phyloP scores from a whole-genome alignment of 2,113 vertebrate genomes.

The Rhineura floridana region DNA sequence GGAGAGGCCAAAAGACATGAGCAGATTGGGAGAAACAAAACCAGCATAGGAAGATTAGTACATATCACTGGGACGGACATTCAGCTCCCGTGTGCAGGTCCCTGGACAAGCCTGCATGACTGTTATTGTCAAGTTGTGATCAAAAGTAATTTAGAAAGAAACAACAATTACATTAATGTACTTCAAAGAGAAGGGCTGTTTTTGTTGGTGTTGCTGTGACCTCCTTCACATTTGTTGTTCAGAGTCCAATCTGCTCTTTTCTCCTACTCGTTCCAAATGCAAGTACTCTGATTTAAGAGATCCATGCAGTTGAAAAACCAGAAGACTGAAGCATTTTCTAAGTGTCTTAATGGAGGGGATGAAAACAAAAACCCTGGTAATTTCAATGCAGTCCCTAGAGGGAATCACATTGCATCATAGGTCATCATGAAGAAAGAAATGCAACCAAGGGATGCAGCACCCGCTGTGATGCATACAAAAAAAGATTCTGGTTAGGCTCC shows the following conservation, averaged over 20 bases:
- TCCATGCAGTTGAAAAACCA: neutral
- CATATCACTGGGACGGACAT: neutral
- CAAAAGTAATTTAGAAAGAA: slow-evolving; percentile 16
- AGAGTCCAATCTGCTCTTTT: neutral
- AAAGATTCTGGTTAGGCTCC: neutral
- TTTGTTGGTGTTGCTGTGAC: neutral
- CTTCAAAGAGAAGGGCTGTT: neutral
- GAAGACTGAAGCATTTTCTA: slow-evolving; percentile 12
- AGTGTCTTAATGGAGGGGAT: slow-evolving; percentile 21
- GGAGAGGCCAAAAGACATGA: neutral
- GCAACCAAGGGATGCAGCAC: neutral
- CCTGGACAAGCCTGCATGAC: no score
- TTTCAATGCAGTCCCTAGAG: slow-evolving; percentile 25
- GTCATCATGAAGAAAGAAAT: slow-evolving; percentile 8
- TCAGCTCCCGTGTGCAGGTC: no score
- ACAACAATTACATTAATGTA: neutral
- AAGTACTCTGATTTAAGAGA: neutral
- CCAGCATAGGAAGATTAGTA: neutral
- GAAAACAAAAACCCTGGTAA: neutral
- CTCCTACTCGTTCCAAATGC: neutral
- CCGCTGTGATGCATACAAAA: neutral
- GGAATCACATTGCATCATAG: slow-evolving; percentile 29
- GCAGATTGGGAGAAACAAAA: neutral
- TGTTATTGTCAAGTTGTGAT: neutral
- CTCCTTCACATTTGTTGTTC: neutral